phyloP scores from a whole-genome alignment of 2,113 vertebrate genomes.

The Eurystomus gularis region DNA sequence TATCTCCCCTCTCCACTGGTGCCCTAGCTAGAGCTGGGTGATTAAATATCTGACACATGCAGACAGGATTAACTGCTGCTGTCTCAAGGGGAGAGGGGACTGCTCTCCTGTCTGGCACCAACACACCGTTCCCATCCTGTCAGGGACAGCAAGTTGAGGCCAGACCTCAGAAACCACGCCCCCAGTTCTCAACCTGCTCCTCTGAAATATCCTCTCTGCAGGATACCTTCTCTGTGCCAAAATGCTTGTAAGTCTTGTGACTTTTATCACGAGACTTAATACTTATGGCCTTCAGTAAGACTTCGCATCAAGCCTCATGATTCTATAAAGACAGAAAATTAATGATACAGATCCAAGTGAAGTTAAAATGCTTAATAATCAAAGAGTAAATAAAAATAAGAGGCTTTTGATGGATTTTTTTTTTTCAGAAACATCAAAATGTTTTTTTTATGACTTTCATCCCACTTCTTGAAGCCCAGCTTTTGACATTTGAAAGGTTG shows the following conservation, averaged over 20 bases:
- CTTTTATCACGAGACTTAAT: not conserved
- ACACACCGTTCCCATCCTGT: not conserved
- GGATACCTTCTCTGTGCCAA: not conserved
- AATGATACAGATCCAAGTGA: accelerated
- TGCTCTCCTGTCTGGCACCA: not conserved
- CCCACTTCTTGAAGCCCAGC: not conserved
- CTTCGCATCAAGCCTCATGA: not conserved
- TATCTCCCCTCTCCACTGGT: not conserved
- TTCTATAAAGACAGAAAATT: not conserved
- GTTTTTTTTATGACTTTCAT: not conserved
- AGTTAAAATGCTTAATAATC: not conserved
- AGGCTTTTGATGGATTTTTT: too few species aligned
- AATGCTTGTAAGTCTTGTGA: not conserved
- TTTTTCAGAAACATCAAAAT: not conserved
- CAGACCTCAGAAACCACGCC: not conserved
- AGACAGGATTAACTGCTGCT: not conserved
- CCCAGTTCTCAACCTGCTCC: not conserved
- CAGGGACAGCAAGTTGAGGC: not conserved
- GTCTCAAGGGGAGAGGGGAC: not conserved
- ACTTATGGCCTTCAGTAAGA: not conserved
- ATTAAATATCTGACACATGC: not conserved
- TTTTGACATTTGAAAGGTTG: not conserved
- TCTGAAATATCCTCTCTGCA: not conserved
- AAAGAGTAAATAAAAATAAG: not conserved
- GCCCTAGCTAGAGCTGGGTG: not conserved